These are phyloP conservation scores for Channa maculata DNA, from an alignment of 2,113 vertebrate species.

Conservation along the genomic window DNA sequence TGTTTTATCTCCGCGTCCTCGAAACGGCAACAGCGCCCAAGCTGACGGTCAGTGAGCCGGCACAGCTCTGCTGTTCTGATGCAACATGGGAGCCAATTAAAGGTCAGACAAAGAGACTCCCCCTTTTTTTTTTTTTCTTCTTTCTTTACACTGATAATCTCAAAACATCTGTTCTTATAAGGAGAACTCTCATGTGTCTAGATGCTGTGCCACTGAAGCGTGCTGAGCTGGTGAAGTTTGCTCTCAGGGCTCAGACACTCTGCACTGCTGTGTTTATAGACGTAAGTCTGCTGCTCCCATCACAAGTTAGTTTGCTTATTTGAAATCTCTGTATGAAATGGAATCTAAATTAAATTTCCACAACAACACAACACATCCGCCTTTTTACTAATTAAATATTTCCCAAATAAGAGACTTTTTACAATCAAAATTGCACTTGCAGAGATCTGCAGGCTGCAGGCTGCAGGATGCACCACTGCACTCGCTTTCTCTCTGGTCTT, in stretches of 20 bases:
- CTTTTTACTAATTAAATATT: background rate
- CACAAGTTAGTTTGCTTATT: background rate
- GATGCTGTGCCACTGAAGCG: conserved; percentile 59
- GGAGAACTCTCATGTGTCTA: conserved; percentile 8
- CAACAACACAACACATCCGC: background rate
- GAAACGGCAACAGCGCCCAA: conserved; percentile 64
- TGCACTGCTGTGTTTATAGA: conserved; percentile 59
- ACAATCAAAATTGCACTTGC: no score
- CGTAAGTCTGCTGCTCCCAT: conserved; percentile 63
- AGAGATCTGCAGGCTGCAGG: no score
- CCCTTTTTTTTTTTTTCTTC: no score
- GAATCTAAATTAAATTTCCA: background rate
- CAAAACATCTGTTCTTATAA: background rate
- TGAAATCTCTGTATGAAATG: background rate
- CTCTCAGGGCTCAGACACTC: conserved; percentile 64
- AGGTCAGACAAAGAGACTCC: conserved; percentile 52
- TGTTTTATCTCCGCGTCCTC: conserved; percentile 75
- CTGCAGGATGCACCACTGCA: no score
- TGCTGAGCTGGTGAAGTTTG: conserved; percentile 75
- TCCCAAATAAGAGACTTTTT: no score
- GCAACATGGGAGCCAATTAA: conserved; percentile 64
- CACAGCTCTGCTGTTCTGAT: conserved; percentile 28
- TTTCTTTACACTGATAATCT: background rate
- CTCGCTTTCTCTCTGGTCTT: no score
- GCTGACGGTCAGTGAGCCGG: background rate